Conservation (phyloP, 92 coral and sea anemone genomes). For the Porites lobata region DNA sequence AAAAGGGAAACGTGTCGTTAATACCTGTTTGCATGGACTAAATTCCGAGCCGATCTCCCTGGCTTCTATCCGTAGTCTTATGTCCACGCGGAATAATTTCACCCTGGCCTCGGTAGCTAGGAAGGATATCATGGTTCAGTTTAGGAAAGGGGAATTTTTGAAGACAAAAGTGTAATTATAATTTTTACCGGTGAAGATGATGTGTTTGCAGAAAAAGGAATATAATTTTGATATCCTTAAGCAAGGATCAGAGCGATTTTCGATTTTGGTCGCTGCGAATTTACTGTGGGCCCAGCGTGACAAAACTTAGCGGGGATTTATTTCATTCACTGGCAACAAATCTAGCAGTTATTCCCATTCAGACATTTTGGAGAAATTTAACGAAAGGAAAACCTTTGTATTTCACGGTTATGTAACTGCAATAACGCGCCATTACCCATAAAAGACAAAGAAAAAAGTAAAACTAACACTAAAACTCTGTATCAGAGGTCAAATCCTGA, state of each 20-base stretch:
- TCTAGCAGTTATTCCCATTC: background rate
- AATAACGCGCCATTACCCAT: too few relatives aligned
- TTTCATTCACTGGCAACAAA: background rate
- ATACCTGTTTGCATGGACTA: too few relatives aligned
- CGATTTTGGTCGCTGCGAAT: slow-evolving; percentile 6
- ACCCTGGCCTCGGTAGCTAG: too few relatives aligned
- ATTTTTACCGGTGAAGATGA: slow-evolving; percentile 1
- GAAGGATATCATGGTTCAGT: too few relatives aligned
- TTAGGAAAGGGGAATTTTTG: background rate
- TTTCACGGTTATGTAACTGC: too few relatives aligned
- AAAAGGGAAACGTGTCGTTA: too few relatives aligned
- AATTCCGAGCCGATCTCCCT: background rate
- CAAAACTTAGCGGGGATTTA: too few relatives aligned
- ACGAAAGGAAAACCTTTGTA: background rate
- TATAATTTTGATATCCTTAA: too few relatives aligned
- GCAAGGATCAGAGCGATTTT: too few relatives aligned
- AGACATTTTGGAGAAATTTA: background rate
- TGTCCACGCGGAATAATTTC: background rate
- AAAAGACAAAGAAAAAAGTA: too few relatives aligned
- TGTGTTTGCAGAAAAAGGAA: background rate
- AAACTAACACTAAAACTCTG: too few relatives aligned
- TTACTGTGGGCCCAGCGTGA: background rate
- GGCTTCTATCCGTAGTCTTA: background rate
- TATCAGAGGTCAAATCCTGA: slow-evolving; percentile 4
- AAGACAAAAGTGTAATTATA: slow-evolving; percentile 2